These are phyloP conservation scores for Anoncus sp. DNA, from an alignment of 2,888 invertebrate species.

Conservation along the genomic window DNA sequence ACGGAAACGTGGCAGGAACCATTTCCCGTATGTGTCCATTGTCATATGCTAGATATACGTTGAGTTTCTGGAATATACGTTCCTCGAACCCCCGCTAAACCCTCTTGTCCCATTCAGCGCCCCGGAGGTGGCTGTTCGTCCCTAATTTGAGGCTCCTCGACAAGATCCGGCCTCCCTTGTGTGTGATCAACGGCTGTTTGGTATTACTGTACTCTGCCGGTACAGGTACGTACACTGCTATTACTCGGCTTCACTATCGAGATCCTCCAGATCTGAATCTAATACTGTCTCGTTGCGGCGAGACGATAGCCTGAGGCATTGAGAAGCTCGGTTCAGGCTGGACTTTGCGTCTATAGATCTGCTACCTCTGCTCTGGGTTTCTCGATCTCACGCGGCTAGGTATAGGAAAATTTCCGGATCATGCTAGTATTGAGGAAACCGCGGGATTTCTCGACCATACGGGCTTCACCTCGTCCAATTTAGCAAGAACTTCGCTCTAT, in stretches of 20 bases:
- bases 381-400: conserved; percentile 44
- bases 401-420: conserved; percentile 24
- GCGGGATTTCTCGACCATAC: conserved; percentile 45
- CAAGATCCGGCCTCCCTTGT: conserved; percentile 51
- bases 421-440: conserved; percentile 41
- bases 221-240: conserved; percentile 21
- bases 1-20: conserved; percentile 55
- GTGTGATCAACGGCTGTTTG: conserved; percentile 14
- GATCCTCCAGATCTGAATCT: conserved; percentile 53
- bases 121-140: conserved; percentile 51
- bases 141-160: conserved; percentile 61
- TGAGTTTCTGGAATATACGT: conserved; percentile 29
- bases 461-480: conserved; percentile 35
- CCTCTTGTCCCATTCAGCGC: conserved; percentile 44
- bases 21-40: conserved; percentile 62
- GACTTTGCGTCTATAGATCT: conserved; percentile 15
- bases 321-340: conserved; percentile 10
- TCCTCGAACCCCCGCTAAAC: conserved; percentile 28
- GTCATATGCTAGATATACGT: conserved; percentile 49
- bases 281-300: conserved; percentile 40
- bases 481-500: conserved; percentile 26
- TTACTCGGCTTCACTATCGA: conserved; percentile 34
- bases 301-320: conserved; percentile 34
- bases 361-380: conserved; percentile 32
- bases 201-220: conserved; percentile 12